Evolutionary conservation across 2,797 vertebrate species (phyloP).

Genomic region (Sebastes kiyomatsui): DNA sequence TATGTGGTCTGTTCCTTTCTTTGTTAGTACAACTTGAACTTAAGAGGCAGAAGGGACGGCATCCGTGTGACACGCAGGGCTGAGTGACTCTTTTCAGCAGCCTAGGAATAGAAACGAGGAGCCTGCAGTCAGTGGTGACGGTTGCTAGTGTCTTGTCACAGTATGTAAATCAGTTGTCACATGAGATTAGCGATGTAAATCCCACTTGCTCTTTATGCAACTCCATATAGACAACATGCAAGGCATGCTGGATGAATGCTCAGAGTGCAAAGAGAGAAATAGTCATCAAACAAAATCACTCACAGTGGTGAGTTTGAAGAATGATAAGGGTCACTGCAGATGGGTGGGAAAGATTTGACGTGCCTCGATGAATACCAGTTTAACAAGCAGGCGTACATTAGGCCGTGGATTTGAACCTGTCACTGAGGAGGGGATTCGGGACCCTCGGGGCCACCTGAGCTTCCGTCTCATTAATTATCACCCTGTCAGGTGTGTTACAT

Average conservation of each 20-base stretch:
- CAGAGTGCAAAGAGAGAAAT: neutral
- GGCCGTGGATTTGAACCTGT: constrained; percentile 10
- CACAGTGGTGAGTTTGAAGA: neutral
- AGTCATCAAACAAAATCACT: neutral
- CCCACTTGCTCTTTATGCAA: neutral
- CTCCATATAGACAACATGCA: neutral
- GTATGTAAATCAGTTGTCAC: constrained; percentile 55
- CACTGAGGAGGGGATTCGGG: neutral
- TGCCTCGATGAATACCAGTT: constrained; percentile 7
- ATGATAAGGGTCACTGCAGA: neutral
- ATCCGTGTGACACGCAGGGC: neutral
- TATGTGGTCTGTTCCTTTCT: constrained; percentile 49
- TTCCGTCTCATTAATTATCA: constrained; percentile 64
- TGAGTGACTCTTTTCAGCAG: constrained; percentile 11
- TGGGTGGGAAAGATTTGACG: neutral
- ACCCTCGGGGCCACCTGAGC: constrained; percentile 17
- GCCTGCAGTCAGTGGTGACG: constrained; percentile 28
- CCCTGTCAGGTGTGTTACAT: constrained; percentile 49
- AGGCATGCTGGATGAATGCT: neutral
- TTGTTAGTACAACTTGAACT: constrained; percentile 41
- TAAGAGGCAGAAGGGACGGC: constrained; percentile 16
- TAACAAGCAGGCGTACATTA: neutral
- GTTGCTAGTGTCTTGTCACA: constrained; percentile 40
- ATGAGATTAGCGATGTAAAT: constrained; percentile 28
- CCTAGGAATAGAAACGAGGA: constrained; percentile 22